Percentiles rank a stretch among this genome's conserved stretches.
Conservation (phyloP, 2,113 vertebrate genomes). For the Cynopterus brachyotis region DNA sequence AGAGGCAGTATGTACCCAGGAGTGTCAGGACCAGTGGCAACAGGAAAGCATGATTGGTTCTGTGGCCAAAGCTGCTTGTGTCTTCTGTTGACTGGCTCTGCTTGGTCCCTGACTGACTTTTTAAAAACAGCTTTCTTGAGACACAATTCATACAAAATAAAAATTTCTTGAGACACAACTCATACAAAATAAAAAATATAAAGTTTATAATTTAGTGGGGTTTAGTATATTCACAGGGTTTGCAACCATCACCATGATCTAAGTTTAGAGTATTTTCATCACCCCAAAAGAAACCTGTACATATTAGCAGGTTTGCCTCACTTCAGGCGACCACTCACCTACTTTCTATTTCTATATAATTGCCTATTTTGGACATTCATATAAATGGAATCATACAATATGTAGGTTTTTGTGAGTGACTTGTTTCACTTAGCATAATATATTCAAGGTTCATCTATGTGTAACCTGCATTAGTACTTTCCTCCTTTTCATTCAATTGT, state of each 20-base stretch:
- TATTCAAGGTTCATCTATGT: not conserved
- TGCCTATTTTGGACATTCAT: not conserved
- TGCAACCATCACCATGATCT: not conserved
- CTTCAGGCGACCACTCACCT: not conserved
- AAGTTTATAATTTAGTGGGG: not conserved
- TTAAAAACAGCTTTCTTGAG: not conserved
- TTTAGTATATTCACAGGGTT: not conserved
- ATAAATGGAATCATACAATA: not conserved
- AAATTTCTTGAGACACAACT: not conserved
- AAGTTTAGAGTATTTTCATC: not conserved
- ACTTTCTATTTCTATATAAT: not conserved
- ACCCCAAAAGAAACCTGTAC: not conserved
- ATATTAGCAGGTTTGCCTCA: not conserved
- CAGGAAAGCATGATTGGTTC: not conserved
- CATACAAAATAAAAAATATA: not conserved
- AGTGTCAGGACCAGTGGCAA: not conserved
- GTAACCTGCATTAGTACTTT: not conserved
- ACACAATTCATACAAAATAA: not conserved
- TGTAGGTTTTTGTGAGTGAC: not conserved
- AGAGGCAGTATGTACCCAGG: too few relatives aligned
- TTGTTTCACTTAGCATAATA: not conserved
- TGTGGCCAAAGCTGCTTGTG: not conserved
- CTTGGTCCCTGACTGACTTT: not conserved
- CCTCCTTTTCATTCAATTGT: not conserved
- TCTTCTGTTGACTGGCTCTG: not conserved